Evolutionary conservation across 2,888 invertebrate genomes (phyloP).

Genomic region (Andrena marginata): DNA sequence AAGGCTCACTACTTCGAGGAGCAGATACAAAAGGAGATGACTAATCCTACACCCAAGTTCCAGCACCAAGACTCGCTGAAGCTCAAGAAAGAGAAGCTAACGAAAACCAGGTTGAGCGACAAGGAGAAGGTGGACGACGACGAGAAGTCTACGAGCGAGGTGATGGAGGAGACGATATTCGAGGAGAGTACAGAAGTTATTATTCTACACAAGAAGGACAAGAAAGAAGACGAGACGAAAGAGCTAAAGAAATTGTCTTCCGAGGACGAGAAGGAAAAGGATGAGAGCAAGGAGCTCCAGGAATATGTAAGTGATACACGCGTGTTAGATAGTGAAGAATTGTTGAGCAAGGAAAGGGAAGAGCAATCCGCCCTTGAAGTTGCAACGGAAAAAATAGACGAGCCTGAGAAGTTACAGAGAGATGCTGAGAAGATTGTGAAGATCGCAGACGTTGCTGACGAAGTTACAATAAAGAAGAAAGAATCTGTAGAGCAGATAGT

Average conservation of each 20-base stretch:
- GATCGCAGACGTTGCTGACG: background rate
- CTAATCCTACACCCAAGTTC: constrained; percentile 66
- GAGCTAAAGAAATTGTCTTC: constrained; percentile 16
- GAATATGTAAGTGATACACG: constrained; percentile 26
- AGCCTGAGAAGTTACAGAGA: constrained; percentile 36
- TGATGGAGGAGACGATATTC: constrained; percentile 8
- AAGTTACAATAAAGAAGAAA: background rate
- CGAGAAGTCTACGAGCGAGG: constrained; percentile 42
- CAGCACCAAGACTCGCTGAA: constrained; percentile 64
- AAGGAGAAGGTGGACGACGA: constrained; percentile 44
- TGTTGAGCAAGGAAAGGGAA: constrained; percentile 43
- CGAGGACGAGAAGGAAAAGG: constrained; percentile 48
- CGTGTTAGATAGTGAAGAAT: constrained; percentile 43
- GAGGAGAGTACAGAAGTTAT: background rate
- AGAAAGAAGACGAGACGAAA: background rate
- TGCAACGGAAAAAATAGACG: background rate
- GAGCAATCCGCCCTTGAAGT: background rate
- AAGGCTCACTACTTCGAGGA: constrained; percentile 88
- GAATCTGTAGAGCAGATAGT: constrained; percentile 1
- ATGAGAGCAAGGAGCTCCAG: constrained; percentile 30
- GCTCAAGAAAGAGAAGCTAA: constrained; percentile 63
- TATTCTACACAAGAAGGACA: background rate
- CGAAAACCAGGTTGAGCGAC: constrained; percentile 28
- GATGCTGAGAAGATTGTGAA: background rate
- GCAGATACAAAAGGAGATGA: constrained; percentile 87